Base-by-base conservation (phyloP, 2,888 invertebrate genomes). In the Tinea pellionella region DNA sequence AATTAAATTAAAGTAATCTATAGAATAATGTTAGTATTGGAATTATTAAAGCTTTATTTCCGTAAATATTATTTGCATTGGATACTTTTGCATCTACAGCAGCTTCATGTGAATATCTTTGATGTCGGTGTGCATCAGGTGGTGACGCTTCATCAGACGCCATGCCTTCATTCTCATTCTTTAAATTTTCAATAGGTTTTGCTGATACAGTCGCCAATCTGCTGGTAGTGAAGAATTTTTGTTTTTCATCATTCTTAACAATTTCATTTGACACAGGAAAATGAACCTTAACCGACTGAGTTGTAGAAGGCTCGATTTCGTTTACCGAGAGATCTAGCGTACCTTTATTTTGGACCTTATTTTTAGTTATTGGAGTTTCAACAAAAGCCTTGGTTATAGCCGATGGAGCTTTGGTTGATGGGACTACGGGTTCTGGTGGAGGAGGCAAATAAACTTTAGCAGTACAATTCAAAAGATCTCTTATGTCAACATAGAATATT, bases 191-290 rank as follows among this genome's bases (percentile, higher is more conserved):
- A 19, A 72, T 62, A 0, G 85, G 83, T 30, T 82, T 85, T 11
- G 80, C 82, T 24, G 85, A 85, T 7, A 85, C 86, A 2, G 86
- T 84, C n/a, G 74, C 77, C 41, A 86, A 64, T 19, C 77, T 74
- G n/a, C 69, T 74, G 2, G 86, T 85, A 2, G 86, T 85, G 61
- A 74, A 24, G 77, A 62, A 65, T 60, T 69, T 70, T 15, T 18
- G 30, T 11, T 13, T 59, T 9, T 47, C 57, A 1, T 16, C 59
- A 16, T 30, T 29, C 11, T 43, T 41, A 2, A 53, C 12, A 19
- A 63, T 65, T 29, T 66, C 66, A 60, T 64, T 29, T 6, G 29
- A 13, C 6, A 43, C 19, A n/a, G 59, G 42, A 43, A 24, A 43
- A 59, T 37, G 59, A 16, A 24, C 24, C 24, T 53, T 18, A 53